These are phyloP conservation scores for Junonia oenone DNA, from an alignment of 2,888 invertebrate species.

Conservation along the genomic window DNA sequence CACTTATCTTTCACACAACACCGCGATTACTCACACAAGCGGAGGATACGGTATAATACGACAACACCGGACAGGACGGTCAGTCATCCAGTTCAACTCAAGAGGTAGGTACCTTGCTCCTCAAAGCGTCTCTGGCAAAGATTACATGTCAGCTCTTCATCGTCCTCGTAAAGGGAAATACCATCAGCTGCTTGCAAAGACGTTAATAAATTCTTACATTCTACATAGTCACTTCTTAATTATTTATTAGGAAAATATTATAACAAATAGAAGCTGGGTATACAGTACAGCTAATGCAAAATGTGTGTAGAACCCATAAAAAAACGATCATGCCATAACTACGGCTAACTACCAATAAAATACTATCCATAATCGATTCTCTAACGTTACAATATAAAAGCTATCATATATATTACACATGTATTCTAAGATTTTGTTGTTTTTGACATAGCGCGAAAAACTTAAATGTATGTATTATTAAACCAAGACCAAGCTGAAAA, in stretches of 20 bases:
- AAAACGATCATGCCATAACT: constrained; percentile 29
- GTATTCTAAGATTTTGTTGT: constrained; percentile 21
- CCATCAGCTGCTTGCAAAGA: constrained; percentile 84
- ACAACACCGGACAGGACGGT: constrained; percentile 62
- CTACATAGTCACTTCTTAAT: constrained; percentile 27
- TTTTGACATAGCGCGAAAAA: constrained; percentile 34
- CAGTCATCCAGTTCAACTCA: constrained; percentile 55
- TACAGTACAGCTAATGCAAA: constrained; percentile 26
- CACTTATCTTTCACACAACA: constrained; percentile 62
- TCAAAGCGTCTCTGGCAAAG: constrained; percentile 89
- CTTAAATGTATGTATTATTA: constrained; percentile 55
- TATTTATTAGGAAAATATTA: constrained; percentile 19
- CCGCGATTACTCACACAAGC: constrained; percentile 80
- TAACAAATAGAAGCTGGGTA: constrained; percentile 24
- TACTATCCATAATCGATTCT: constrained; percentile 8
- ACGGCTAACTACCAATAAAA: constrained; percentile 26
- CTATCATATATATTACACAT: constrained; percentile 13
- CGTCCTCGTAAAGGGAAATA: constrained; percentile 81
- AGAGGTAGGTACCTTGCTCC: constrained; percentile 86
- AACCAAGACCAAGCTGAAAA: constrained; percentile 81
- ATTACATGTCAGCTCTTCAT: constrained; percentile 85
- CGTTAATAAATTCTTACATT: constrained; percentile 74
- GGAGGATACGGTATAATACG: constrained; percentile 58
- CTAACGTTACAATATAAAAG: constrained; percentile 21
- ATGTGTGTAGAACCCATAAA: constrained; percentile 29